A percentile compares a stretch with the other conserved stretches of the same genome.
Conservation (phyloP, 23 tunicate species). For the Oikopleura albicans region DNA sequence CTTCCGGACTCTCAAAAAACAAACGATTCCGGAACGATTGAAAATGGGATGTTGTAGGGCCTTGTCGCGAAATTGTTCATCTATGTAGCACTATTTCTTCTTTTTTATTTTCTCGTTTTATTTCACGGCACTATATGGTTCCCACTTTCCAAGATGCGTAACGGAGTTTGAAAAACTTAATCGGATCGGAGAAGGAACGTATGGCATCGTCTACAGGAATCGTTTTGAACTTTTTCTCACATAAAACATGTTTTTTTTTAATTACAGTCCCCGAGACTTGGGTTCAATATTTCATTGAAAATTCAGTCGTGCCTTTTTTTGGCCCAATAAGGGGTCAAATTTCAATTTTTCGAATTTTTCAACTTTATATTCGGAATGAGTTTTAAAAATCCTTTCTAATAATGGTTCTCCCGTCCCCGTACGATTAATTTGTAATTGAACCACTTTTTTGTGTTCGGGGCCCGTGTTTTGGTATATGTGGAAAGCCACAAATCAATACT, state of each 20-base stretch:
- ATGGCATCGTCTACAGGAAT: slow-evolving; percentile 80
- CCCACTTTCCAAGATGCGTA: slow-evolving; percentile 24
- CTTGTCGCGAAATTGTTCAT: neutral
- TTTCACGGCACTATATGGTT: neutral
- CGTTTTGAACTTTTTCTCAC: neutral
- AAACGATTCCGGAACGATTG: neutral
- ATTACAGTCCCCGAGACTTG: neutral
- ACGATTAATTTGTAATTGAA: too few species aligned
- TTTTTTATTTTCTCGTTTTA: neutral
- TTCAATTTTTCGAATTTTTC: too few species aligned
- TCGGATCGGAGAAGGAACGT: slow-evolving; percentile 93
- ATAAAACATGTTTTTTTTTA: neutral
- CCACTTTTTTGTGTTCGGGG: too few species aligned
- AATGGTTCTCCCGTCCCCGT: too few species aligned
- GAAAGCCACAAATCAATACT: too few species aligned
- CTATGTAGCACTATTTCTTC: neutral
- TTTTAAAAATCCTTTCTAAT: too few species aligned
- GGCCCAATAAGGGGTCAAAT: too few species aligned
- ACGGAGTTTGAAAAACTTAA: slow-evolving; percentile 65
- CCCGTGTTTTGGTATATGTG: too few species aligned
- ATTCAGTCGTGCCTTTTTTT: too few species aligned
- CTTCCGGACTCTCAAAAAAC: neutral
- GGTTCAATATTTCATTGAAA: too few species aligned
- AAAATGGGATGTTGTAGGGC: slow-evolving; percentile 17
- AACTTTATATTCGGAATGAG: too few species aligned